phyloP scores from a whole-genome alignment of 2,797 vertebrate species.

The Labroides dimidiatus region DNA sequence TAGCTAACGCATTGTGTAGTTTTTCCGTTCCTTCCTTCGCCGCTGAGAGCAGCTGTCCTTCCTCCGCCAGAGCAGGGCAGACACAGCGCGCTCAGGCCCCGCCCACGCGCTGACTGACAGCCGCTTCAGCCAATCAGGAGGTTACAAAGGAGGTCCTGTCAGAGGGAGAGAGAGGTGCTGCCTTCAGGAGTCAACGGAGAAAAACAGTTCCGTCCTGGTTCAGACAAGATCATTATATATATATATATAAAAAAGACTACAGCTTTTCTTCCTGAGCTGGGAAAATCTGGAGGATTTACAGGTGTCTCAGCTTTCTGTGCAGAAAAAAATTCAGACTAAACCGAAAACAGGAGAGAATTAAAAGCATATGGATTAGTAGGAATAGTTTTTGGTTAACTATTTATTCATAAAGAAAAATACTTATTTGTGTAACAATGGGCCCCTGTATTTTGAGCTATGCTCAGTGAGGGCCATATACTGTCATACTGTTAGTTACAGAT shows the following conservation, averaged over 20 bases:
- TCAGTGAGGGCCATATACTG: background rate
- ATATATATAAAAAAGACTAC: background rate
- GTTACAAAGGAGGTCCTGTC: conserved; percentile 18
- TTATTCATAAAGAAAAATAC: no score
- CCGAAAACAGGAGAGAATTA: background rate
- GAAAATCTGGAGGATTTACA: conserved; percentile 1
- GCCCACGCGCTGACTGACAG: conserved; percentile 62
- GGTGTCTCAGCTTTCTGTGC: background rate
- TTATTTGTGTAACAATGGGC: conserved; percentile 21
- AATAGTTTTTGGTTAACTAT: no score
- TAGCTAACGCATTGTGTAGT: conserved; percentile 58
- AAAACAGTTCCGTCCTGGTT: conserved; percentile 8
- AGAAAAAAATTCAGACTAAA: background rate
- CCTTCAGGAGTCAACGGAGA: conserved; percentile 58
- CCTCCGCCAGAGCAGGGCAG: conserved; percentile 47
- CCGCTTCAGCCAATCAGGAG: conserved; percentile 59
- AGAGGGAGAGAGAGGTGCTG: conserved; percentile 25
- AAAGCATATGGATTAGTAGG: no score
- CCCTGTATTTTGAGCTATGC: conserved; percentile 12
- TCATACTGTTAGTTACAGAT: conserved; percentile 46
- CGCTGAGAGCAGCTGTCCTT: conserved; percentile 76
- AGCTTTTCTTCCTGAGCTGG: background rate
- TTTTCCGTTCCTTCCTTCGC: conserved; percentile 58
- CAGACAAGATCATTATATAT: no score
- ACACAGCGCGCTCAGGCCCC: conserved; percentile 49